A percentile compares a stretch with the other conserved stretches of the same genome.
phyloP scores from a whole-genome alignment of 2,113 vertebrate species.

The Pelvicachromis taeniatus region DNA sequence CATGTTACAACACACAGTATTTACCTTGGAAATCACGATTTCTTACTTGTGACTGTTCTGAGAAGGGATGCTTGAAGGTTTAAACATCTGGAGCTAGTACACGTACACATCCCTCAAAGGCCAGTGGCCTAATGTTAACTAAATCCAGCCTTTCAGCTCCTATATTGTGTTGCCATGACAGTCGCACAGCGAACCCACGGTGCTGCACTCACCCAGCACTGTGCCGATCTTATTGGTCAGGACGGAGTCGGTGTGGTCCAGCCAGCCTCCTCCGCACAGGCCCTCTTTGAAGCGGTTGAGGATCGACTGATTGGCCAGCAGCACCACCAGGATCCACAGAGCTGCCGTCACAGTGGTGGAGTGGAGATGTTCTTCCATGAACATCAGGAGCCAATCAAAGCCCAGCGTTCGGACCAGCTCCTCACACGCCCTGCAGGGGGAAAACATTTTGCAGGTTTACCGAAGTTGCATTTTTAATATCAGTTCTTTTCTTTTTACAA shows the following conservation, averaged over 20 bases:
- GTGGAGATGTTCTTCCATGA: conserved; percentile 97
- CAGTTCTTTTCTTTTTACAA: background rate
- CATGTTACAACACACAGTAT: conserved; percentile 28
- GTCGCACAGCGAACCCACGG: background rate
- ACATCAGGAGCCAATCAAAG: conserved; percentile 96
- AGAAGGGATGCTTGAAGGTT: background rate
- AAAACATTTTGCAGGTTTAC: background rate
- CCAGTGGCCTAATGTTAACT: background rate
- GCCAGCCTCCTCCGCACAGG: conserved; percentile 91
- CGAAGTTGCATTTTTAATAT: background rate
- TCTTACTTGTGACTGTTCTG: background rate
- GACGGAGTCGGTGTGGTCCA: conserved; percentile 96
- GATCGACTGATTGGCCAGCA: conserved; percentile 88
- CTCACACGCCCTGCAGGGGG: conserved; percentile 86
- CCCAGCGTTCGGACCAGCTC: conserved; percentile 90
- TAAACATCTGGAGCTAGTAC: background rate
- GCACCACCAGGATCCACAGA: conserved; percentile 89
- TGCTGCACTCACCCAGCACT: conserved; percentile 83
- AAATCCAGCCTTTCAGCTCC: background rate
- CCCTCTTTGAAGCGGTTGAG: conserved; percentile 95
- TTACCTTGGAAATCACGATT: background rate
- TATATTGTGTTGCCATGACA: background rate
- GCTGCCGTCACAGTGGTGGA: conserved; percentile 89
- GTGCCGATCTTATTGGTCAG: conserved; percentile 97
- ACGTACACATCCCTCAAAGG: background rate